Percentiles rank a stretch among this genome's conserved stretches.
phyloP scores from a whole-genome alignment of 2,113 vertebrate genomes.

The Oostethus manadensis region DNA sequence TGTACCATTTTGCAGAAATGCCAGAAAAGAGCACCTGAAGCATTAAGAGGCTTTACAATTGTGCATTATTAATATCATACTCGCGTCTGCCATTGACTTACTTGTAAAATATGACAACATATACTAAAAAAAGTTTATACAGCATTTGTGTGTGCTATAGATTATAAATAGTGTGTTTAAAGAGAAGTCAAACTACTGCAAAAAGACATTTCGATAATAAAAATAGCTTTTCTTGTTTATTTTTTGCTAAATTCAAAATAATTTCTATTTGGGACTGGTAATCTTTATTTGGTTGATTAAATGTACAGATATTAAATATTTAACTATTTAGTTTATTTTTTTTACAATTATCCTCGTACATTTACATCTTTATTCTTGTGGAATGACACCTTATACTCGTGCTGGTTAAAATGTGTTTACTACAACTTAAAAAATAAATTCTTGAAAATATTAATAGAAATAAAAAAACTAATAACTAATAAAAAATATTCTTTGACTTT shows the following conservation, averaged over 20 bases:
- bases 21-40: neutral
- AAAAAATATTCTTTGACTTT: neutral
- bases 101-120: conserved; percentile 15
- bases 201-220: conserved; percentile 14
- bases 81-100: neutral
- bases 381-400: too few species aligned
- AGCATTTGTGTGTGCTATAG: neutral
- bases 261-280: neutral
- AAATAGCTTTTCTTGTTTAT: conserved; percentile 33
- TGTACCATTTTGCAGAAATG: neutral
- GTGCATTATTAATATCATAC: conserved; percentile 1
- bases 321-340: neutral
- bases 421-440: too few species aligned
- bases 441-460: too few species aligned
- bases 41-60: neutral
- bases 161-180: conserved; percentile 1
- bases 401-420: too few species aligned
- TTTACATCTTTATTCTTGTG: too few species aligned
- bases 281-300: neutral
- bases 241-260: conserved; percentile 40
- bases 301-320: neutral
- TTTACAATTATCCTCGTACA: too few species aligned
- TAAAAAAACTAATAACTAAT: too few species aligned
- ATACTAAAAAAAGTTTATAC: neutral
- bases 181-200: neutral